Evolutionary conservation across 1,140 invertebrate genomes (phyloP).

Genomic region (Sarcophaga peregrina): DNA sequence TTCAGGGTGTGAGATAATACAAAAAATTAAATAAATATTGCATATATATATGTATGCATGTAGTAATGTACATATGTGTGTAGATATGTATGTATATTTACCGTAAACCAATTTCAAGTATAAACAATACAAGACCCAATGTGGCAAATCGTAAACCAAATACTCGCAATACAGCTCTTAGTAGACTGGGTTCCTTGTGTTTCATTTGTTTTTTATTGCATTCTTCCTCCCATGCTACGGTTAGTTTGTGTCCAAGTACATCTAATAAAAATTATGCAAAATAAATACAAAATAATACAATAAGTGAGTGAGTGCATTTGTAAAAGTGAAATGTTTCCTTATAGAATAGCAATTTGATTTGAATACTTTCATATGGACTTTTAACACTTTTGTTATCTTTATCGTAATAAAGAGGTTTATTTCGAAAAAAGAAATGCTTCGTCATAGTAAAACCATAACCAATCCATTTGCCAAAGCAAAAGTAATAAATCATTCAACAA

Average conservation of each 20-base stretch:
- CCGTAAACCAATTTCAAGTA: conserved; percentile 63
- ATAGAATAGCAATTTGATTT: too few relatives aligned
- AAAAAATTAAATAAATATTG: too few relatives aligned
- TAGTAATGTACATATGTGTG: not conserved
- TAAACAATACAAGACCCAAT: conserved; percentile 57
- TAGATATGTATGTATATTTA: conserved; percentile 46
- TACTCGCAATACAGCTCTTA: conserved; percentile 56
- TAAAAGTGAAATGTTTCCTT: not conserved
- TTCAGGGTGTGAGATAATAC: too few relatives aligned
- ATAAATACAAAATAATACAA: not conserved
- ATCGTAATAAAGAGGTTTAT: too few relatives aligned
- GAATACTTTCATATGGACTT: too few relatives aligned
- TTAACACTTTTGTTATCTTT: too few relatives aligned
- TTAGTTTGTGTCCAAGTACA: conserved; percentile 55
- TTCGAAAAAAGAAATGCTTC: too few relatives aligned
- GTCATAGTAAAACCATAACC: too few relatives aligned
- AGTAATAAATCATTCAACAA: too few relatives aligned
- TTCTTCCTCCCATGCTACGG: conserved; percentile 61
- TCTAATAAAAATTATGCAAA: conserved; percentile 51
- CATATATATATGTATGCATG: too few relatives aligned
- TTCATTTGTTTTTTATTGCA: conserved; percentile 58
- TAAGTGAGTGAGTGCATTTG: not conserved
- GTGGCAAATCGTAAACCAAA: conserved; percentile 59
- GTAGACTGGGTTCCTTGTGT: conserved; percentile 59
- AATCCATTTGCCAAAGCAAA: too few relatives aligned